phyloP scores from a whole-genome alignment of 2,113 vertebrate genomes.

The Lucifuga dentata region DNA sequence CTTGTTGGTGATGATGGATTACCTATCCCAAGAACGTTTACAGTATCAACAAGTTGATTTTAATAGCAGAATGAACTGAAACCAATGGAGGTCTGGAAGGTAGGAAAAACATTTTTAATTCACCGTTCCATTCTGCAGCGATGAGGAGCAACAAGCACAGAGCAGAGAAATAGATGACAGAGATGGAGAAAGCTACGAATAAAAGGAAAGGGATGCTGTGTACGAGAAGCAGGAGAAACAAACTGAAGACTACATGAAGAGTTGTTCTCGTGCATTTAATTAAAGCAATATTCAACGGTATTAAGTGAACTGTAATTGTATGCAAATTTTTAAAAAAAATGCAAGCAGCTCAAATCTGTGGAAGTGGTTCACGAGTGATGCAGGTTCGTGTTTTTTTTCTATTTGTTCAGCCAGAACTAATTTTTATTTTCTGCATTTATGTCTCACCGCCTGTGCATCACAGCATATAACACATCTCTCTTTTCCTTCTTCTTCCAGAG shows the following conservation, averaged over 20 bases:
- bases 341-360: slow-evolving; percentile 8
- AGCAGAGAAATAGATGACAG: slow-evolving; percentile 70
- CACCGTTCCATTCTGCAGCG: too few species aligned
- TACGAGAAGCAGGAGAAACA: slow-evolving; percentile 19
- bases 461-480: slow-evolving; percentile 33
- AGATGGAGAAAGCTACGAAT: slow-evolving; percentile 73
- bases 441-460: slow-evolving; percentile 21
- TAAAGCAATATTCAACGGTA: slow-evolving; percentile 47
- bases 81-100: too few species aligned
- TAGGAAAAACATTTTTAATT: too few species aligned
- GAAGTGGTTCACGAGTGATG: background rate
- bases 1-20: too few species aligned
- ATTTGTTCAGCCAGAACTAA: slow-evolving; percentile 61
- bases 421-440: slow-evolving; percentile 21
- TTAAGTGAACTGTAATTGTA: slow-evolving; percentile 55
- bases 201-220: slow-evolving; percentile 65
- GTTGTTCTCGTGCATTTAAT: slow-evolving; percentile 53
- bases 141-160: slow-evolving; percentile 56
- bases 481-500: background rate
- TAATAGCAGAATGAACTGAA: too few species aligned
- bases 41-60: too few species aligned
- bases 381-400: slow-evolving; percentile 10
- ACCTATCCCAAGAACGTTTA: too few species aligned
- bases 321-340: slow-evolving; percentile 4
- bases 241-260: slow-evolving; percentile 54